A percentile compares a stretch with the other conserved stretches of the same genome.
These are phyloP conservation scores for Harpagifer antarcticus DNA, from an alignment of 2,797 vertebrate genomes.

Conservation along the genomic window DNA sequence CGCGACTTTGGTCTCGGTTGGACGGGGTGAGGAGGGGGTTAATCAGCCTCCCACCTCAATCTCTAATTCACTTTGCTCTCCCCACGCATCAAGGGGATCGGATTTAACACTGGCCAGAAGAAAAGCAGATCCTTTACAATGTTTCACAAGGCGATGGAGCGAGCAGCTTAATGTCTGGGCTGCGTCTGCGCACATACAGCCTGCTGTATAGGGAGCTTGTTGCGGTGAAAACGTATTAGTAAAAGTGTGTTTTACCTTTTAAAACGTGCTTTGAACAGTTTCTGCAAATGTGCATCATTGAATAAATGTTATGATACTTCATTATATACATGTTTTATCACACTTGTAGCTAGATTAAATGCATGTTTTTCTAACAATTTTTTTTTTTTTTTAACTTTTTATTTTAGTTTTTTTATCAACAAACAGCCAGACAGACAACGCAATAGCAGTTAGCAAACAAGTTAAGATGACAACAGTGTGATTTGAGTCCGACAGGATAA, in stretches of 20 bases:
- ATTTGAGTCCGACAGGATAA: too few species aligned
- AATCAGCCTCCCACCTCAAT: slow-evolving; percentile 70
- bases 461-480: too few species aligned
- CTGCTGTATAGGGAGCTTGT: neutral
- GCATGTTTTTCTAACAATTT: neutral
- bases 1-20: slow-evolving; percentile 69
- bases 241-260: neutral
- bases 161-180: slow-evolving; percentile 33
- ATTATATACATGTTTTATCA: neutral
- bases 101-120: slow-evolving; percentile 63
- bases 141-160: slow-evolving; percentile 62
- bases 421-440: too few species aligned
- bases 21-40: slow-evolving; percentile 30
- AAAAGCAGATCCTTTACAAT: slow-evolving; percentile 64
- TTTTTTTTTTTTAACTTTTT: too few species aligned
- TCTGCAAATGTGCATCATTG: neutral
- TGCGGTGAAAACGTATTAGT: neutral
- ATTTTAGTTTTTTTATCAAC: too few species aligned
- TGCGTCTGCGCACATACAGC: neutral
- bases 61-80: slow-evolving; percentile 80
- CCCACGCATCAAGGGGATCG: slow-evolving; percentile 80
- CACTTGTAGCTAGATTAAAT: neutral
- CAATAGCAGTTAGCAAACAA: too few species aligned
- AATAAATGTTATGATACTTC: neutral
- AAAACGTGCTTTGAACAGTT: neutral